Percentiles rank a stretch among this genome's conserved stretches.
phyloP scores from a whole-genome alignment of 35 echinoderm and acorn worm genomes.

The Holothuria glaberrima region DNA sequence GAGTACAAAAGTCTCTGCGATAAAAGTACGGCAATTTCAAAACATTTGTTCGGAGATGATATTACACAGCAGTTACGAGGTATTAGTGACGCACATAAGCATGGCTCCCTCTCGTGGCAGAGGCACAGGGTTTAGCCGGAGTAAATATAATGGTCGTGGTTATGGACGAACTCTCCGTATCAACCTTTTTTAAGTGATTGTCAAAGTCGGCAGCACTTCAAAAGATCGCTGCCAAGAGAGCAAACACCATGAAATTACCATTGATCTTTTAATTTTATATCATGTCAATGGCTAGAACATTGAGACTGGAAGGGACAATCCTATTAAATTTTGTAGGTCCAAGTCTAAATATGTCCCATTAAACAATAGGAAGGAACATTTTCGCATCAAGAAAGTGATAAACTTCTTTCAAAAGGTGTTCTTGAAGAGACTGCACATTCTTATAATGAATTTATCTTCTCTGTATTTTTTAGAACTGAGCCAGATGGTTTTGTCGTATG shows the following conservation, averaged over 20 bases:
- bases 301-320: not conserved
- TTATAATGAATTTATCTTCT: conserved; percentile 24
- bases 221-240: not conserved
- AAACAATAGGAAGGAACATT: not conserved
- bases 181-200: not conserved
- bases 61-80: conserved; percentile 16
- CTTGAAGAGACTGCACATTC: conserved; percentile 6
- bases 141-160: not conserved
- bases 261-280: conserved; percentile 4
- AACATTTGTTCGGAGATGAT: conserved; percentile 51
- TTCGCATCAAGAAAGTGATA: conserved; percentile 13
- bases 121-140: not conserved
- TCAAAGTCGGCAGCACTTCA: conserved; percentile 1
- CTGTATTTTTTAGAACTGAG: conserved; percentile 44
- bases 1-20: conserved; percentile 41
- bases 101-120: not conserved
- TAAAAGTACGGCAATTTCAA: conserved; percentile 12
- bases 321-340: not conserved
- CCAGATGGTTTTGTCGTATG: conserved; percentile 52
- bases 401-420: conserved; percentile 18
- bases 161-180: not conserved
- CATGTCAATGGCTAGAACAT: not conserved
- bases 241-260: conserved; percentile 20
- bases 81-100: conserved; percentile 41
- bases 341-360: not conserved